Conservation (phyloP, 2,888 invertebrate genomes). For the Phrixothrix hirtus region DNA sequence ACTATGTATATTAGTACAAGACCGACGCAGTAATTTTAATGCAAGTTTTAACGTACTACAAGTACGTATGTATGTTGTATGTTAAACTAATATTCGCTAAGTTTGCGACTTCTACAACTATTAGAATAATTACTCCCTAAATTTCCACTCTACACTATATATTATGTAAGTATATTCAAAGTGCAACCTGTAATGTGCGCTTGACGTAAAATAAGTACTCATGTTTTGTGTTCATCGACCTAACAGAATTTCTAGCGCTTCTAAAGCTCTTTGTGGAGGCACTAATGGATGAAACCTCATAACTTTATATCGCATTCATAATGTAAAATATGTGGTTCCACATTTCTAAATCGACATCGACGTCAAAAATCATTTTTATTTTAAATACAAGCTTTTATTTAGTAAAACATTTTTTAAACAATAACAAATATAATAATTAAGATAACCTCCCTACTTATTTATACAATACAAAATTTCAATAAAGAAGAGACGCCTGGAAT, state of each 20-base stretch:
- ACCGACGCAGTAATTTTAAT: slow-evolving; percentile 8
- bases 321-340: slow-evolving; percentile 13
- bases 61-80: no score
- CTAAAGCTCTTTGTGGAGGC: slow-evolving; percentile 18
- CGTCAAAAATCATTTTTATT: no score
- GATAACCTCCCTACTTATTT: no score
- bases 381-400: no score
- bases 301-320: slow-evolving; percentile 5
- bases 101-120: no score
- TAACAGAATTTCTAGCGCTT: slow-evolving; percentile 20
- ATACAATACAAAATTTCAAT: no score
- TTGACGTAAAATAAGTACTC: slow-evolving; percentile 21
- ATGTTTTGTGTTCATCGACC: slow-evolving; percentile 16
- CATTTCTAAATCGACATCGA: no score
- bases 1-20: background rate
- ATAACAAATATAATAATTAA: no score
- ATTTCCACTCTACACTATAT: background rate
- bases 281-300: slow-evolving; percentile 23
- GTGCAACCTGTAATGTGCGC: slow-evolving; percentile 14
- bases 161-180: slow-evolving; percentile 4
- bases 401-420: no score
- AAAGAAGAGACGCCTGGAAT: no score
- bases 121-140: no score
- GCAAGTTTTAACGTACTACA: slow-evolving; percentile 9
- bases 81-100: no score